Conservation (phyloP, 2,113 vertebrate species). For the Psammodynastes pulverulentus region DNA sequence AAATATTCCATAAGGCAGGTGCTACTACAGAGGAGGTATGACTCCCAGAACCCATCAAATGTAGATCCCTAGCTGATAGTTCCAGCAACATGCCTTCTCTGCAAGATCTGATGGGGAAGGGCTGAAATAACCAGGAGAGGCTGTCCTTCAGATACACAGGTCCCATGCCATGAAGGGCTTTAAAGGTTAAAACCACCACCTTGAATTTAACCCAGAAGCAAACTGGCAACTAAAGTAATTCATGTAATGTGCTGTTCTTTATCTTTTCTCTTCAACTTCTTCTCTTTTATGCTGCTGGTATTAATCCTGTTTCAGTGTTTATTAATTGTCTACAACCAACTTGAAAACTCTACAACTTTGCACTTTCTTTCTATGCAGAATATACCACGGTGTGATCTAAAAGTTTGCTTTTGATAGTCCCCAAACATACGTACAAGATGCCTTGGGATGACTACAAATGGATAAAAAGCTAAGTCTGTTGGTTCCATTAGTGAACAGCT, state of each 20-base stretch:
- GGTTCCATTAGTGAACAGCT: not conserved
- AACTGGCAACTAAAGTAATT: not conserved
- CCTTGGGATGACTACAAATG: not conserved
- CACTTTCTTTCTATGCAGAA: not conserved
- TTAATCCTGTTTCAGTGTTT: not conserved
- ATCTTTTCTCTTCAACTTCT: not conserved
- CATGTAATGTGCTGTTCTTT: not conserved
- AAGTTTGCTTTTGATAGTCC: not conserved
- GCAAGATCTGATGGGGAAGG: not conserved
- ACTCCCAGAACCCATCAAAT: not conserved
- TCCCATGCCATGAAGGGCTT: not conserved
- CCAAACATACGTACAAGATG: not conserved
- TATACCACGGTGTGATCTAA: not conserved
- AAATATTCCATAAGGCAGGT: not conserved
- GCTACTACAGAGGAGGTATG: not conserved
- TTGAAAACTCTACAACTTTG: not conserved
- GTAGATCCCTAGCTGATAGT: not conserved
- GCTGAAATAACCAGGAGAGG: not conserved
- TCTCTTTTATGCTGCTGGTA: not conserved
- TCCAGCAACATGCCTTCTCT: not conserved
- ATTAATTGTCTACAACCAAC: not conserved
- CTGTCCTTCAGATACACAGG: not conserved
- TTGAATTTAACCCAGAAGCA: not conserved
- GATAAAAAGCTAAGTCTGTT: not conserved
- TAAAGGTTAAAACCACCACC: not conserved